A percentile compares a stretch with the other conserved stretches of the same genome.
phyloP scores from a whole-genome alignment of 2,888 invertebrate species.

The Malachius bipustulatus region DNA sequence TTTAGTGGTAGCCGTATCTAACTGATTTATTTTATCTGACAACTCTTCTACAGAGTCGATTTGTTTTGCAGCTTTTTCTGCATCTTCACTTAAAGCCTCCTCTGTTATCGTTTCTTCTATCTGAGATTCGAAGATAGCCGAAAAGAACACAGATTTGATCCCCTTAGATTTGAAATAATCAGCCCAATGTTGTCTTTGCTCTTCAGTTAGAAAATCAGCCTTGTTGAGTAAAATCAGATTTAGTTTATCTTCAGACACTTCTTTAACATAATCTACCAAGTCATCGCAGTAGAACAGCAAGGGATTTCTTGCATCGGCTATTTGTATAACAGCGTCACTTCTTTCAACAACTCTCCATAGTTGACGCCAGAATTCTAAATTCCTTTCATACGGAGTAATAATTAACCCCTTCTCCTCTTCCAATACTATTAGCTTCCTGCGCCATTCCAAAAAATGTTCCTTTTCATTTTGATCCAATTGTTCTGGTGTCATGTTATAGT shows the following conservation, averaged over 20 bases:
- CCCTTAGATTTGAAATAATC: slow-evolving; percentile 63
- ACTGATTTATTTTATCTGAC: slow-evolving; percentile 26
- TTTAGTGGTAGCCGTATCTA: slow-evolving; percentile 43
- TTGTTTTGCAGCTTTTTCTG: slow-evolving; percentile 20
- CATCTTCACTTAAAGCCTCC: slow-evolving; percentile 7
- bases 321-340: slow-evolving; percentile 85
- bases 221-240: slow-evolving; percentile 89
- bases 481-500: slow-evolving; percentile 57
- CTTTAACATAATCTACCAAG: slow-evolving; percentile 74
- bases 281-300: slow-evolving; percentile 78
- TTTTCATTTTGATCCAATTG: slow-evolving; percentile 71
- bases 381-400: slow-evolving; percentile 94
- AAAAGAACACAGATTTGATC: slow-evolving; percentile 79
- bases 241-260: slow-evolving; percentile 56
- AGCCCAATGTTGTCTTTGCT: slow-evolving; percentile 76
- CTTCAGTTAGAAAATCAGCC: slow-evolving; percentile 75
- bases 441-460: slow-evolving; percentile 82
- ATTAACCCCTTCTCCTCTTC: slow-evolving; percentile 70
- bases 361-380: slow-evolving; percentile 96
- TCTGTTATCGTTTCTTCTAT: too few relatives aligned
- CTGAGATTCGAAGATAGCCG: slow-evolving; percentile 62
- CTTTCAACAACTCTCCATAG: slow-evolving; percentile 97
- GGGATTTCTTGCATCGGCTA: slow-evolving; percentile 95
- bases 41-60: slow-evolving; percentile 12
- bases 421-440: slow-evolving; percentile 64